A percentile compares a stretch with the other conserved stretches of the same genome.
These are phyloP conservation scores for Taurulus bubalis DNA, from an alignment of 2,113 vertebrate genomes.

Conservation along the genomic window DNA sequence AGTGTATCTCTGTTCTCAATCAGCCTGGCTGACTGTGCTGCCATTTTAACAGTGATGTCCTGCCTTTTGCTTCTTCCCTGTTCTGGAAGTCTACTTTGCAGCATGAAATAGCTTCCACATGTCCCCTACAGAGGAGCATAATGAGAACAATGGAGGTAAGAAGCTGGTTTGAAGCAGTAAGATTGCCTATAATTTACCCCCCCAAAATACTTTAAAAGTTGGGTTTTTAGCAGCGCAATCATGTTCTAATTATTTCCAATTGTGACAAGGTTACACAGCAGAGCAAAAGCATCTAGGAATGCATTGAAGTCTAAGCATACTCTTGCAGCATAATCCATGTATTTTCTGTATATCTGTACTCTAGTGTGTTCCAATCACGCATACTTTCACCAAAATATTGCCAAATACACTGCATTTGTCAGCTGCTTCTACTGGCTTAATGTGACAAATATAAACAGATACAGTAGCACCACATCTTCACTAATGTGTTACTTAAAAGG, in stretches of 20 bases:
- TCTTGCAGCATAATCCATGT: background rate
- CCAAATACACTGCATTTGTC: background rate
- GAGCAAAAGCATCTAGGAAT: background rate
- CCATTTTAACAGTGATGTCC: conserved; percentile 55
- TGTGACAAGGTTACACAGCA: background rate
- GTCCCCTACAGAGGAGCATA: conserved; percentile 36
- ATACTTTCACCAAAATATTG: background rate
- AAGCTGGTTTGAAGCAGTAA: background rate
- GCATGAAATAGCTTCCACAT: conserved; percentile 74
- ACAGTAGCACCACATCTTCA: background rate
- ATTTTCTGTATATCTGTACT: conserved; percentile 14
- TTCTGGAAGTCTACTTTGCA: conserved; percentile 48
- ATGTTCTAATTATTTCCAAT: background rate
- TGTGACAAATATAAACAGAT: background rate
- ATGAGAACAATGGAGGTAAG: conserved; percentile 20
- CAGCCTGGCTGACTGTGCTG: conserved; percentile 52
- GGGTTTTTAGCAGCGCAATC: background rate
- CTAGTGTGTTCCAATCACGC: background rate
- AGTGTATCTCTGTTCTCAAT: conserved; percentile 60
- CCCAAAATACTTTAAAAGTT: background rate
- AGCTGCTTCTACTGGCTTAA: conserved; percentile 10
- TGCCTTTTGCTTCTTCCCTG: conserved; percentile 49
- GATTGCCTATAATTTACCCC: background rate
- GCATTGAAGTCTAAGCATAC: background rate
- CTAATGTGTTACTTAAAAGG: conserved; percentile 6